Conservation (phyloP, 1,140 invertebrate genomes). For the Lasioglossum albipes region DNA sequence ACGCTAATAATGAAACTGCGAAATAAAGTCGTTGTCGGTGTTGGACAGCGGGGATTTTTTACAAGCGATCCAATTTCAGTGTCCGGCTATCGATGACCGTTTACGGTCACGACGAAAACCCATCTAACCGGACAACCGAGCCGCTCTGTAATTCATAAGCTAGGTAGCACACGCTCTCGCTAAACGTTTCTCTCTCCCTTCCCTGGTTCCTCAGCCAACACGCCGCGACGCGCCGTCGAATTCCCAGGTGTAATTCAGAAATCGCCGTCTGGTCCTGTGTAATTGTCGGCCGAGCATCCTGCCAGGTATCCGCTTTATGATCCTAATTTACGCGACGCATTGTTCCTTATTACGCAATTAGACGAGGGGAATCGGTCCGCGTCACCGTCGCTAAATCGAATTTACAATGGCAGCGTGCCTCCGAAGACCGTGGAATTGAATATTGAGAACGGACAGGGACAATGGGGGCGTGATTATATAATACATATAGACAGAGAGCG, state of each 20-base stretch:
- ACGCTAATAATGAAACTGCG: not conserved
- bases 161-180: not conserved
- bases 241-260: slow-evolving; percentile 17
- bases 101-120: not conserved
- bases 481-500: not conserved
- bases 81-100: not conserved
- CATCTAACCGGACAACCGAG: not conserved
- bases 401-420: not conserved
- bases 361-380: not conserved
- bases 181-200: not conserved
- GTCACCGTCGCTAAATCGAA: not conserved
- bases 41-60: not conserved
- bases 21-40: not conserved
- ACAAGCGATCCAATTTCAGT: not conserved
- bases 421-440: slow-evolving; percentile 4
- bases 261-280: slow-evolving; percentile 6
- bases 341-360: slow-evolving; percentile 39
- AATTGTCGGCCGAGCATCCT: slow-evolving; percentile 16
- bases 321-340: slow-evolving; percentile 23
- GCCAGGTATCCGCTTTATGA: slow-evolving; percentile 19
- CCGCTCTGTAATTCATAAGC: slow-evolving; percentile 32
- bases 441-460: not conserved
- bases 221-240: too few relatives aligned
- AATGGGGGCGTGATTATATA: slow-evolving; percentile 4
- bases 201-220: too few relatives aligned